These are phyloP conservation scores for Catajapyx aquilonaris DNA, from an alignment of 1,140 invertebrate genomes.

Conservation along the genomic window DNA sequence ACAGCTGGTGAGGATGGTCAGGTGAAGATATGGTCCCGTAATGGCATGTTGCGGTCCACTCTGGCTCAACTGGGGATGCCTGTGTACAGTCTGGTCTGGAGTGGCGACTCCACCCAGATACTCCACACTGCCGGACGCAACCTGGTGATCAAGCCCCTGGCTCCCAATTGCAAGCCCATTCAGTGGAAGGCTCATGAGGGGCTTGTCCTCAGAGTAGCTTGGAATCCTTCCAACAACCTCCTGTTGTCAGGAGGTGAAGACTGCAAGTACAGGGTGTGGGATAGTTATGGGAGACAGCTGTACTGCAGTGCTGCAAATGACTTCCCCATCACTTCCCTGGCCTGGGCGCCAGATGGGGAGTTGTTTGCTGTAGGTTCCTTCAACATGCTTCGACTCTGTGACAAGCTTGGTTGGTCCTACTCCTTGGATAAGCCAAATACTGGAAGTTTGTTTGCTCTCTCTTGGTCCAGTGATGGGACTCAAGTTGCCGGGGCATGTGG, in stretches of 20 bases:
- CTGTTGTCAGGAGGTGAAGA: constrained; percentile 91
- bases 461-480: constrained; percentile 90
- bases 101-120: constrained; percentile 60
- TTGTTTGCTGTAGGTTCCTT: constrained; percentile 83
- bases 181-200: constrained; percentile 95
- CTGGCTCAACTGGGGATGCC: constrained; percentile 52
- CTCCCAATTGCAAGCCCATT: constrained; percentile 64
- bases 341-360: constrained; percentile 77
- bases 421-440: constrained; percentile 65
- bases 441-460: constrained; percentile 66
- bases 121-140: constrained; percentile 63
- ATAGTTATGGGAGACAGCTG: constrained; percentile 64
- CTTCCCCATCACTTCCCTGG: constrained; percentile 73
- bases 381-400: constrained; percentile 79
- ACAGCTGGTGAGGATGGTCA: constrained; percentile 86
- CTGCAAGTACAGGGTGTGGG: constrained; percentile 90
- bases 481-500: constrained; percentile 84
- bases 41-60: constrained; percentile 81
- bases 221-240: constrained; percentile 68
- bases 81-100: constrained; percentile 71
- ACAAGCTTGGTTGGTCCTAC: constrained; percentile 91
- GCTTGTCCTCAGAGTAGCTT: constrained; percentile 64
- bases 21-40: constrained; percentile 91
- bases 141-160: constrained; percentile 73
- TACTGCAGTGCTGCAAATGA: constrained; percentile 63